A percentile compares a stretch with the other conserved stretches of the same genome.
Conservation (phyloP, 1,140 invertebrate genomes). For the Nixonia krombeini region DNA sequence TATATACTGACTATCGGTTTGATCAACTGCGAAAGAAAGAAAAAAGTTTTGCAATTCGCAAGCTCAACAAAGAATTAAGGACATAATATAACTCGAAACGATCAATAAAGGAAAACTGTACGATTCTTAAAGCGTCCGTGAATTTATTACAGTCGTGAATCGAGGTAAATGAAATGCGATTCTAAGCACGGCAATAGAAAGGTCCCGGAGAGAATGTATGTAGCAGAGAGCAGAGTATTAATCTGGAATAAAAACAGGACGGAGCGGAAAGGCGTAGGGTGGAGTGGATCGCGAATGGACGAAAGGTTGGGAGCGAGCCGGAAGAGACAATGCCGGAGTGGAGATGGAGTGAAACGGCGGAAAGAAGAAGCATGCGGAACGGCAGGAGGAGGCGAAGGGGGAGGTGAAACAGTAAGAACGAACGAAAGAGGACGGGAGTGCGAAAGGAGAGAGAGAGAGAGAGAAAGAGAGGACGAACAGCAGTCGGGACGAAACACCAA, state of each 20-base stretch:
- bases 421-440: slow-evolving; percentile 18
- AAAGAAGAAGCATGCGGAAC: slow-evolving; percentile 25
- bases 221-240: slow-evolving; percentile 27
- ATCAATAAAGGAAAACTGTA: too few relatives aligned
- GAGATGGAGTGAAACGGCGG: slow-evolving; percentile 23
- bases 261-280: not conserved
- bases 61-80: too few relatives aligned
- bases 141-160: slow-evolving; percentile 42
- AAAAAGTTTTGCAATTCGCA: too few relatives aligned
- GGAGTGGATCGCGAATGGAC: slow-evolving; percentile 25
- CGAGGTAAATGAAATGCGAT: slow-evolving; percentile 43
- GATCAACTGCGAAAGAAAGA: too few relatives aligned
- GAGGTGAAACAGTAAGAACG: slow-evolving; percentile 25
- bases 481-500: slow-evolving; percentile 39
- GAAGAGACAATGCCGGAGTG: slow-evolving; percentile 34
- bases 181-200: slow-evolving; percentile 41
- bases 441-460: slow-evolving; percentile 40
- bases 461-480: slow-evolving; percentile 40
- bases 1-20: too few relatives aligned
- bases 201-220: slow-evolving; percentile 28
- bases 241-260: slow-evolving; percentile 33
- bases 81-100: too few relatives aligned
- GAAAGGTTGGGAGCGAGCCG: slow-evolving; percentile 20
- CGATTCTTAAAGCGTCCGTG: too few relatives aligned
- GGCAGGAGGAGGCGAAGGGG: slow-evolving; percentile 29